Evolutionary conservation across 2,888 invertebrate genomes (phyloP), one percentile per base, ranked within the genome.

Genomic region (Oscheius onirici): DNA sequence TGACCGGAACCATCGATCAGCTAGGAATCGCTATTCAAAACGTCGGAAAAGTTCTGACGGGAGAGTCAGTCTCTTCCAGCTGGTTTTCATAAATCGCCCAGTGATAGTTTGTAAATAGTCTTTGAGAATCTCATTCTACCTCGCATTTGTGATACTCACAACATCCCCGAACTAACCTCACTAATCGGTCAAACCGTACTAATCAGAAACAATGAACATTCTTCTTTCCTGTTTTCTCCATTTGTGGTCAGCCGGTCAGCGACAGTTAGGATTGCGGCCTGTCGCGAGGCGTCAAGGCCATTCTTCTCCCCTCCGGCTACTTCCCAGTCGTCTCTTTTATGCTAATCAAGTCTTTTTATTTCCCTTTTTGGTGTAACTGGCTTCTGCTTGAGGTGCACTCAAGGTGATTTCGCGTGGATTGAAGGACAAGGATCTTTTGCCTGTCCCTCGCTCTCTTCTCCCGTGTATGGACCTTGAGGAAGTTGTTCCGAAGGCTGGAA

Each of bases 401-500:
- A 60, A 60, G 60, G 60, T 60, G 60, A 60, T 60, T 43, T 41
- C 43, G 60, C 60, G 60, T 43, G 60, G 60, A 60, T 60, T 41
- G 43, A 60, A 60, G 60, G 60, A 40, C 60, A 43, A 28, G 55
- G 22, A 26, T 24, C 28, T 55, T 55, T 55, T 55, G 3, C n/a
- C 55, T 20, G 11, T 26, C n/a, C n/a, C n/a, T 55, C 55, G 24
- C 26, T n/a, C 11, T 55, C 28, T 13, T 28, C 46, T 13, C 13
- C 13, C 55, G 28, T 26, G 26, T 58, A 58, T 58, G 58, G 49
- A 63, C 34, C 57, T 69, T 46, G 69, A 69, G 28, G 61, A 69
- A 26, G 51, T 61, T 34, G 60, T 69, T 15, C 17, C 34, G n/a
- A 49, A 43, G 22, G 69, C 61, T 49, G 73, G 78, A 10, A 74